Base-by-base conservation (phyloP, 2,888 invertebrate species). In the Apamea crenata region DNA sequence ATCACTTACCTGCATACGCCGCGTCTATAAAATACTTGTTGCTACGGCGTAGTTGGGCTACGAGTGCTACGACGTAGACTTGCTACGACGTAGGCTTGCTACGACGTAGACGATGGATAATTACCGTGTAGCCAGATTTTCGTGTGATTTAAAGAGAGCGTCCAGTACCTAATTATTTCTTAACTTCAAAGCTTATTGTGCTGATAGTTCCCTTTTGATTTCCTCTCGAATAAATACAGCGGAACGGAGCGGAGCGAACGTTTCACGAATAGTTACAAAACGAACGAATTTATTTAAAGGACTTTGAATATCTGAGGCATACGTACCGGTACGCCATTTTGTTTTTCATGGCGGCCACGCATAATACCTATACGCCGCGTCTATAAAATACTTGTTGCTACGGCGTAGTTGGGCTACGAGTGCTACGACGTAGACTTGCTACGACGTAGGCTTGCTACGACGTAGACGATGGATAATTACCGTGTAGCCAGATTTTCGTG, bases 401-500 rank as follows among this genome's bases (percentile, higher is more conserved):
- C 40, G 40, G 29, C 40, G 63, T 63, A 50, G 63, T 14, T 16
- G 14, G 4, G 59, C 44, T 29, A 50, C 50, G 71, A 53, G 6
- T 53, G 47, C 80, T 78, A 79, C 80, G 59, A 16, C 29, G 36
- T 76, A 73, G n/a, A n/a, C n/a, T n/a, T n/a, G n/a, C n/a, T n/a
- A n/a, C n/a, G n/a, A n/a, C n/a, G n/a, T n/a, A n/a, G 74, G 0
- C 1, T 3, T 10, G 56, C 56, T 76, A 77, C 76, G 47, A 6
- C 36, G 74, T 50, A 74, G 74, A 12, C 36, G 8, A 25, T 25
- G 6, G 21, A 21, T 61, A 50, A 25, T 50, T 36, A 6, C 18
- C 18, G 25, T 18, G 44, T 56, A 18, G 18, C 25, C 36, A 73
- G 40, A 68, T 56, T 25, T 53, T 29, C 10, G 32, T 18, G 1